Evolutionary conservation across 2,888 invertebrate species (phyloP), one percentile per base, ranked within the genome.

Genomic region (Drosophila demipolita): DNA sequence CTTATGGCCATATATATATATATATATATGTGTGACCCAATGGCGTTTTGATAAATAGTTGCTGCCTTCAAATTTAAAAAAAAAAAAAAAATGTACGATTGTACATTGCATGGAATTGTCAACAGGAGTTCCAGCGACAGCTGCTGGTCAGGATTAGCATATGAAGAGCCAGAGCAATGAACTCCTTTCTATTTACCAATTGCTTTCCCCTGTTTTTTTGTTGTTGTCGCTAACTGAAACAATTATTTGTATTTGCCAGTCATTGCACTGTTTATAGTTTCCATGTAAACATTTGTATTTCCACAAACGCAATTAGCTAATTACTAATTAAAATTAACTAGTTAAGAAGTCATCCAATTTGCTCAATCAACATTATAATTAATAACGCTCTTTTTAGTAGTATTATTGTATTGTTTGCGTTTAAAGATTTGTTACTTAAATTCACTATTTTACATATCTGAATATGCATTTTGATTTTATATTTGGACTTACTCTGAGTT

Each of bases 21-120:
- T 35, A 38, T 26, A 26, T 32, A 45, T 12, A 32, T 60, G n/a
- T 38, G 6, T 36, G 48, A 45, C 45, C 57, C 62, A 50, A 50
- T 75, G 66, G 59, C 80, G 70, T 79, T 87, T 82, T 87, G 83
- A 83, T 83, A 85, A 83, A 83, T 83, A 67, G 83, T 82, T 85
- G 62, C 50, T 57, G 72, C 72, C 66, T 71, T 64, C 67, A 73
- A 79, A 82, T 70, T 79, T 82, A 57, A 71, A 78, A 81, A 73
- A 7, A 7, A 29, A 29, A 29, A 29, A 29, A 23, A 23, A 79
- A 74, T 69, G 65, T 54, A 67, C 66, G 72, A 79, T 78, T 75
- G 75, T 67, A 73, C 73, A 65, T 76, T 62, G 64, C 73, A 65
- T 77, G 73, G 67, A 40, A 59, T 67, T 71, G 78, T 80, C 80